A percentile compares a stretch with the other conserved stretches of the same genome.
Evolutionary conservation across 2,797 vertebrate species (phyloP).

Genomic region (Cirrhinus mrigala): DNA sequence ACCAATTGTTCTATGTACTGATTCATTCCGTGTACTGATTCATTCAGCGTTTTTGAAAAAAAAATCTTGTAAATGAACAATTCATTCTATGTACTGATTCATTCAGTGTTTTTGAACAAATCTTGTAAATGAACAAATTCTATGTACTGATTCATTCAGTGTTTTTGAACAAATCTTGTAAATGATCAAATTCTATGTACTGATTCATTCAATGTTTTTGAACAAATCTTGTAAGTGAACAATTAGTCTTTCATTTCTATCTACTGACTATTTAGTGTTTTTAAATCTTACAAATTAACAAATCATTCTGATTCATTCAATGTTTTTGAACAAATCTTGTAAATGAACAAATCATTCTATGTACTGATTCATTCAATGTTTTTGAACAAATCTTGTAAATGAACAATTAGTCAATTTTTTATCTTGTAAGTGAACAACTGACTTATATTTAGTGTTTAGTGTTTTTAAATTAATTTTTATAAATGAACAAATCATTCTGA

Average conservation of each 20-base stretch:
- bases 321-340: not conserved
- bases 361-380: no score
- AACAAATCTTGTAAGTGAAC: not conserved
- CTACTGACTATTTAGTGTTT: not conserved
- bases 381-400: no score
- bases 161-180: no score
- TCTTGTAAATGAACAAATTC: not conserved
- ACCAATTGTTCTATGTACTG: no score
- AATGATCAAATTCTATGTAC: no score
- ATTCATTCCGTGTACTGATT: no score
- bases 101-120: not conserved
- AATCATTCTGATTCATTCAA: not conserved
- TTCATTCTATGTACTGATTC: not conserved
- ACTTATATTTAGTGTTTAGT: not conserved
- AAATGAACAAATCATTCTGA: not conserved
- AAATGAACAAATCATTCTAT: not conserved
- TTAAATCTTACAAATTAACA: no score
- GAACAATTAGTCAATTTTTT: no score
- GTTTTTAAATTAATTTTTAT: not conserved
- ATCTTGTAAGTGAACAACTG: no score
- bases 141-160: not conserved
- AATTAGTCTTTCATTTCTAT: no score
- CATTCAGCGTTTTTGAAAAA: no score
- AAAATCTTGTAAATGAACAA: no score
- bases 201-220: not conserved